These are phyloP conservation scores for Brevimyrus niger DNA, from an alignment of 2,113 vertebrate genomes.

Conservation along the genomic window DNA sequence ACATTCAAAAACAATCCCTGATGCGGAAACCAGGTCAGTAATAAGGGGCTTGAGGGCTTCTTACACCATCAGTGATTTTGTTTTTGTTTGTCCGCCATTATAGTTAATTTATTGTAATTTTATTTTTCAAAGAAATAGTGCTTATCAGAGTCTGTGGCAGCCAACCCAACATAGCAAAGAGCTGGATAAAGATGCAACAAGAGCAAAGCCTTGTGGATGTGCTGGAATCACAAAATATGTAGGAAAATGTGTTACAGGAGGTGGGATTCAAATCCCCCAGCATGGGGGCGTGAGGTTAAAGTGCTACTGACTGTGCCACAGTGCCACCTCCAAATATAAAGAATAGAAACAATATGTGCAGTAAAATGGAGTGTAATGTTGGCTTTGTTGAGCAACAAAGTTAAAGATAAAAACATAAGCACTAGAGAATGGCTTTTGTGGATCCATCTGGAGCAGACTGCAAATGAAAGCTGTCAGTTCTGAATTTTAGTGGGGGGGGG, in stretches of 20 bases:
- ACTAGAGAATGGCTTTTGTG: background rate
- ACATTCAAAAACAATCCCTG: background rate
- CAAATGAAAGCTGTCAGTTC: background rate
- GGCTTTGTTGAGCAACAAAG: background rate
- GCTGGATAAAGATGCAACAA: background rate
- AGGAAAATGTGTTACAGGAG: background rate
- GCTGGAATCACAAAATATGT: background rate
- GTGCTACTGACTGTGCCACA: background rate
- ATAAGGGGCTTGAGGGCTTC: background rate
- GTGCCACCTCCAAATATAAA: background rate
- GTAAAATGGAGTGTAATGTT: background rate
- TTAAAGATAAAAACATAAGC: background rate
- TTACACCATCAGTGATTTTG: background rate
- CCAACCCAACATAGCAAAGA: background rate
- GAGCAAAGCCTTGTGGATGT: background rate
- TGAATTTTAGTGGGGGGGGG: background rate
- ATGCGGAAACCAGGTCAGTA: constrained; percentile 4
- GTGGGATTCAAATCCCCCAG: background rate
- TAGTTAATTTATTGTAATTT: background rate
- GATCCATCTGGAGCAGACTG: background rate
- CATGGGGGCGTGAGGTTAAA: background rate
- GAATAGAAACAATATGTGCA: background rate
- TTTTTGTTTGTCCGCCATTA: background rate
- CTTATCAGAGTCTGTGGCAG: background rate
- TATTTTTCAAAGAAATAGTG: background rate